A percentile compares a stretch with the other conserved stretches of the same genome.
phyloP scores from a whole-genome alignment of 2,113 vertebrate species.

The Antigone vipio region DNA sequence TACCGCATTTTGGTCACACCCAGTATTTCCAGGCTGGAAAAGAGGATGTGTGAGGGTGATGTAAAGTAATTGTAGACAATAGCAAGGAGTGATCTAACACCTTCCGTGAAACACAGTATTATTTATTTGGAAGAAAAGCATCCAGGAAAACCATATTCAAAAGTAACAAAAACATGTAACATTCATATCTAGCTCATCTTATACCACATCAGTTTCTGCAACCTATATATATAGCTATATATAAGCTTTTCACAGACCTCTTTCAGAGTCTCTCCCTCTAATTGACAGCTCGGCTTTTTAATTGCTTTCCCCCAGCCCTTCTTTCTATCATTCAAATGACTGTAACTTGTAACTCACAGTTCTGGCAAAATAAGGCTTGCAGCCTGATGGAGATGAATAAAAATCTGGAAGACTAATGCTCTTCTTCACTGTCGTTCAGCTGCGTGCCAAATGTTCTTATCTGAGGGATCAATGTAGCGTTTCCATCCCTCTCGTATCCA shows the following conservation, averaged over 20 bases:
- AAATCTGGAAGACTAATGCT: conserved; percentile 13
- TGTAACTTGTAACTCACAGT: background rate
- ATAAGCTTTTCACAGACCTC: background rate
- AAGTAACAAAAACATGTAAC: background rate
- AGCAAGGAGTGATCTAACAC: background rate
- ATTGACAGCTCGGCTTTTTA: background rate
- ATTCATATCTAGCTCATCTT: background rate
- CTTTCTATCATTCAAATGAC: background rate
- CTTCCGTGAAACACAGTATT: background rate
- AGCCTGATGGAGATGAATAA: conserved; percentile 3
- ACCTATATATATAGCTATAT: background rate
- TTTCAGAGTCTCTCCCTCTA: background rate
- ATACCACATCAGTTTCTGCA: background rate
- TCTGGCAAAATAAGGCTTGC: background rate
- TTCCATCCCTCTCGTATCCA: background rate
- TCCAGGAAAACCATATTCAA: background rate
- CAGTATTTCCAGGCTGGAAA: background rate
- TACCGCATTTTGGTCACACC: no score
- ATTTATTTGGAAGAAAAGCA: background rate
- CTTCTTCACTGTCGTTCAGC: background rate
- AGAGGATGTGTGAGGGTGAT: background rate
- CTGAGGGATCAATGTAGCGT: background rate
- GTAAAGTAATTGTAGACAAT: background rate
- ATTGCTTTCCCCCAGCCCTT: background rate
- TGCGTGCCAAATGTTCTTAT: background rate